Conservation (phyloP, 2,888 invertebrate genomes). For the Palloptera scutellata region DNA sequence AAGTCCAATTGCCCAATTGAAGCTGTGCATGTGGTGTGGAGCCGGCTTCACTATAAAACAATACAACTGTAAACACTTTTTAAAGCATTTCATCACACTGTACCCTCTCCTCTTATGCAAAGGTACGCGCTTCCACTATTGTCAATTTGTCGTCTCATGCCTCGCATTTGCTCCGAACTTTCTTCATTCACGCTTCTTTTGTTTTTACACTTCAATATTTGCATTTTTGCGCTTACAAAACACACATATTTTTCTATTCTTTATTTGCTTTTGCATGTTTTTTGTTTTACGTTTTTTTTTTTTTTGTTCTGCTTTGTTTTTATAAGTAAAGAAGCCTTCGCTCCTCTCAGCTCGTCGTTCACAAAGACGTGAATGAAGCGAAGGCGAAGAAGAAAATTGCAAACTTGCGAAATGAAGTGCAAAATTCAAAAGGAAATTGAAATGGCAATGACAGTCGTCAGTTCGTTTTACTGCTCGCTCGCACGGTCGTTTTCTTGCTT, state of each 20-base stretch:
- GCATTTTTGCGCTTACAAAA: constrained; percentile 23
- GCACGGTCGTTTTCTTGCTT: too few relatives aligned
- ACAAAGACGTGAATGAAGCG: too few relatives aligned
- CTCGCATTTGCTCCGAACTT: not conserved
- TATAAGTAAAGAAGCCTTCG: constrained; percentile 23
- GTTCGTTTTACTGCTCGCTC: too few relatives aligned
- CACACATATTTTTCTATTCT: constrained; percentile 1
- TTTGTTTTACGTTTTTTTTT: constrained; percentile 42
- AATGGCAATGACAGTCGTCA: constrained; percentile 45
- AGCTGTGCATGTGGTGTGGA: too few relatives aligned
- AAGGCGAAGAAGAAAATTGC: constrained; percentile 46
- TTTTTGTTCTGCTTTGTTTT: constrained; percentile 7
- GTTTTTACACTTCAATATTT: constrained; percentile 32
- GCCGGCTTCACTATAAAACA: too few relatives aligned
- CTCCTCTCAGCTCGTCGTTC: constrained; percentile 35
- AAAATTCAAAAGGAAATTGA: constrained; percentile 59
- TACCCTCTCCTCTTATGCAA: too few relatives aligned
- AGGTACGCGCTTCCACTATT: too few relatives aligned
- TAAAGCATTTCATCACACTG: too few relatives aligned
- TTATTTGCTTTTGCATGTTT: constrained; percentile 16
- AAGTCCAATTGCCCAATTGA: too few relatives aligned
- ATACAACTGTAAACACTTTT: too few relatives aligned
- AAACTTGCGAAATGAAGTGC: constrained; percentile 59
- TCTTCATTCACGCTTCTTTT: constrained; percentile 21
- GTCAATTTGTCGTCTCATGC: not conserved